Base-by-base conservation (phyloP, 2,113 vertebrate genomes). In the Salminus brasiliensis region DNA sequence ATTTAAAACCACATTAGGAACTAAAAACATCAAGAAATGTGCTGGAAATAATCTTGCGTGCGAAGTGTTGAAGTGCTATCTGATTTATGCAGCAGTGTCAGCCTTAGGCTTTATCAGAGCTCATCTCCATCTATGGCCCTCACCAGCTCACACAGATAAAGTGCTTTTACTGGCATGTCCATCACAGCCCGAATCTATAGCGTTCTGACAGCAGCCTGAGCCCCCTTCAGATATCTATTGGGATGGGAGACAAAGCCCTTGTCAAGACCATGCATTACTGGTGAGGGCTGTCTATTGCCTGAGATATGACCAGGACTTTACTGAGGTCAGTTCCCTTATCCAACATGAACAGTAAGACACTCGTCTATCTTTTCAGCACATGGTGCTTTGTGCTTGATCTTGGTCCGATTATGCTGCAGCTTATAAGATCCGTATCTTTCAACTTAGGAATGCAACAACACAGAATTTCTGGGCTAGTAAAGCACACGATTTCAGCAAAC, bases 81-180 rank as follows among this genome's bases (percentile, higher is more conserved):
- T 55, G 52, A 55, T 55, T 55, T 55, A 55, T 55, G 52, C 52
- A 55, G 52, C n/a, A 25, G 34, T 66, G 18, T 39, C 18, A 39
- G 62, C 62, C 34, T 27, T 21, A n/a, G 60, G 60, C 60, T 10
- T 16, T 32, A 18, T 65, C 34, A 23, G 32, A 66, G 62, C 32
- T 39, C 29, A 63, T 32, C 16, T 1, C 18, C 10, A 0, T 32
- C 30, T 36, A 25, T 7, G 32, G 18, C 62, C 32, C 34, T 36
- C 32, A 34, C 60, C 25, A 13, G 16, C 16, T 39, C 62, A n/a
- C 16, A 12, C 41, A 57, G 52, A 76, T 36, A 70, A 45, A 76
- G 81, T 79, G 76, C 65, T 74, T 81, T 36, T 34, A 66, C 1
- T 29, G 45, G 66, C 62, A 66, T n/a, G 62, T 39, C 62, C 62